Conservation (phyloP, 2,888 invertebrate species). For the Cataglyphis albicans region DNA sequence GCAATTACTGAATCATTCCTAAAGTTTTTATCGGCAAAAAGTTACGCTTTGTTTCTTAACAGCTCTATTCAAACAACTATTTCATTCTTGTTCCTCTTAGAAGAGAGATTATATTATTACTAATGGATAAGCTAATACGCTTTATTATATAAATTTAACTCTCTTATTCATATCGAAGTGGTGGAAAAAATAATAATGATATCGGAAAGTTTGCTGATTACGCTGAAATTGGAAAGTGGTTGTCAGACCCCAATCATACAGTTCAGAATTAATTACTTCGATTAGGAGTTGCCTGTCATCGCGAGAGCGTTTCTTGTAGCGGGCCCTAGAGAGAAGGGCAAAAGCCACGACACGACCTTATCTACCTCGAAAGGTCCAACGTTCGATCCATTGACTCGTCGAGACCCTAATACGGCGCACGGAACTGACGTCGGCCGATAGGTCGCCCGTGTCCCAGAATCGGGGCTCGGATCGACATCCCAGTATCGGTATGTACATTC, state of each 20-base stretch:
- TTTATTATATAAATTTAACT: neutral
- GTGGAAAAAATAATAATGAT: constrained; percentile 30
- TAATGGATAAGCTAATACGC: neutral
- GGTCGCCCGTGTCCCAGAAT: constrained; percentile 46
- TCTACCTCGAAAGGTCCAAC: constrained; percentile 52
- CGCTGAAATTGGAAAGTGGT: constrained; percentile 31
- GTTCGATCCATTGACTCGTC: constrained; percentile 55
- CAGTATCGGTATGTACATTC: constrained; percentile 39
- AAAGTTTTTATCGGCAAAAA: constrained; percentile 6
- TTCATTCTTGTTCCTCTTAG: neutral
- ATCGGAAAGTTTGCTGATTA: constrained; percentile 25
- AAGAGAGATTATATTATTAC: neutral
- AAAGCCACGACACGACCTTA: constrained; percentile 53
- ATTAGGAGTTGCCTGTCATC: constrained; percentile 50
- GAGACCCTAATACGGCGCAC: constrained; percentile 56
- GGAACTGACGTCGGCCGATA: constrained; percentile 54
- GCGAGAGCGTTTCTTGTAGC: constrained; percentile 43
- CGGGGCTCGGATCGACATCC: constrained; percentile 46
- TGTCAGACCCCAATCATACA: constrained; percentile 34
- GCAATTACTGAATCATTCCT: neutral
- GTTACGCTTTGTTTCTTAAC: neutral
- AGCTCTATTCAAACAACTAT: neutral
- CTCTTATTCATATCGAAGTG: neutral
- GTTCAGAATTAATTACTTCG: constrained; percentile 51
- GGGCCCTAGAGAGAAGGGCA: neutral